These are phyloP conservation scores for Tenthredo mesomela DNA, from an alignment of 2,888 invertebrate species.

Conservation along the genomic window DNA sequence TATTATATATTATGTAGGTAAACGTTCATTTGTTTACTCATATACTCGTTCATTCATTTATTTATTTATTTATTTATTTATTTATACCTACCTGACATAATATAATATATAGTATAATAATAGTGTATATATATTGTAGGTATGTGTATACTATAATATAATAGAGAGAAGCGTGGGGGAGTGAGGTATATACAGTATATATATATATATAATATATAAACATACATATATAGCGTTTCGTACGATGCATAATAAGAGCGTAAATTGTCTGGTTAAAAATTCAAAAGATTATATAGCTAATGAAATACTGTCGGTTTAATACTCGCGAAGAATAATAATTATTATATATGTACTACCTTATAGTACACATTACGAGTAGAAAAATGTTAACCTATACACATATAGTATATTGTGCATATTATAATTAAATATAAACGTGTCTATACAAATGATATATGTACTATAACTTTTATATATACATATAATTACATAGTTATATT, in stretches of 20 bases:
- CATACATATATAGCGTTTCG: not conserved
- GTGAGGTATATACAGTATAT: not conserved
- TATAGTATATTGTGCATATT: too few species aligned
- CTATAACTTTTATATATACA: too few species aligned
- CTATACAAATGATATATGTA: too few species aligned
- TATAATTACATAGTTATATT: too few species aligned
- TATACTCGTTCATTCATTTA: not conserved
- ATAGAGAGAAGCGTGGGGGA: not conserved
- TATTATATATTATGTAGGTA: too few species aligned
- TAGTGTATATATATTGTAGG: not conserved
- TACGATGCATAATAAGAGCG: not conserved
- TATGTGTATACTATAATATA: not conserved
- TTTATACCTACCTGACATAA: not conserved
- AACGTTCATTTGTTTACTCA: not conserved
- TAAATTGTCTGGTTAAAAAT: conserved; percentile 29
- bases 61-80: not conserved
- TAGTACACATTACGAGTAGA: not conserved
- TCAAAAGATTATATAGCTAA: conserved; percentile 21
- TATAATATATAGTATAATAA: not conserved
- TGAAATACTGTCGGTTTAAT: conserved; percentile 22
- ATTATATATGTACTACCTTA: not conserved
- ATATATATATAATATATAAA: too few species aligned
- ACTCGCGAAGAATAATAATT: conserved; percentile 25
- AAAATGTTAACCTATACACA: not conserved
- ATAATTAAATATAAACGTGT: too few species aligned